A percentile compares a stretch with the other conserved stretches of the same genome.
phyloP scores from a whole-genome alignment of 2,888 invertebrate species.

The Acleris laterana region DNA sequence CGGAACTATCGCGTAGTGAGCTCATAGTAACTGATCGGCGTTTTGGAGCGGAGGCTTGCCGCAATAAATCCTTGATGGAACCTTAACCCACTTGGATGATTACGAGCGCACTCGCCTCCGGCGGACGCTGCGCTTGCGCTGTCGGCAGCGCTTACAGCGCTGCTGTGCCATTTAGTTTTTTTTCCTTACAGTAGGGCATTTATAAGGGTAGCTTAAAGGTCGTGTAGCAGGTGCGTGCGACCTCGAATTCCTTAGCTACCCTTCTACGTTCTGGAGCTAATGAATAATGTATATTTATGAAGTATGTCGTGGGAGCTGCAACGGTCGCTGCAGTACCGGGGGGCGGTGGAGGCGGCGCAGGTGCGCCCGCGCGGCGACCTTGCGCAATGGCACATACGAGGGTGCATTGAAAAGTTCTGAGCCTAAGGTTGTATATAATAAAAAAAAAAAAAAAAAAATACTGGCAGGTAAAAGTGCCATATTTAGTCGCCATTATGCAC shows the following conservation, averaged over 20 bases:
- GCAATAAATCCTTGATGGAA: constrained; percentile 84
- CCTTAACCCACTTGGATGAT: constrained; percentile 84
- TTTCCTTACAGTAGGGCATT: constrained; percentile 39
- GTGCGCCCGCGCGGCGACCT: constrained; percentile 73
- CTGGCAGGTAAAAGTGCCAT: too few relatives aligned
- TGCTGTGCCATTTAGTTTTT: constrained; percentile 48
- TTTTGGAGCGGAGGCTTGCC: constrained; percentile 84
- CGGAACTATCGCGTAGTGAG: constrained; percentile 78
- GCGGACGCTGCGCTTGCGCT: constrained; percentile 57
- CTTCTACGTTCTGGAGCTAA: constrained; percentile 53
- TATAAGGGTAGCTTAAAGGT: constrained; percentile 43
- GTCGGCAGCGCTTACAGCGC: constrained; percentile 66
- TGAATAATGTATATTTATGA: constrained; percentile 60
- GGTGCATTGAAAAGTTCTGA: too few relatives aligned
- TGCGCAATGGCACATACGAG: constrained; percentile 78
- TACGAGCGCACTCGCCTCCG: constrained; percentile 72
- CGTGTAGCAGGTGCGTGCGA: constrained; percentile 54
- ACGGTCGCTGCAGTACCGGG: constrained; percentile 67
- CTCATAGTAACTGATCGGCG: constrained; percentile 78
- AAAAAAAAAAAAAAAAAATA: too few relatives aligned
- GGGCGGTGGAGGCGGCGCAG: constrained; percentile 53
- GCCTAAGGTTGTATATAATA: too few relatives aligned
- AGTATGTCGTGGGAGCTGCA: constrained; percentile 69
- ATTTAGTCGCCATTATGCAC: too few relatives aligned
- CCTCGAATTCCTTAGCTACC: constrained; percentile 57